Evolutionary conservation across 1,140 invertebrate species (phyloP).

Genomic region (Chelonus insularis): DNA sequence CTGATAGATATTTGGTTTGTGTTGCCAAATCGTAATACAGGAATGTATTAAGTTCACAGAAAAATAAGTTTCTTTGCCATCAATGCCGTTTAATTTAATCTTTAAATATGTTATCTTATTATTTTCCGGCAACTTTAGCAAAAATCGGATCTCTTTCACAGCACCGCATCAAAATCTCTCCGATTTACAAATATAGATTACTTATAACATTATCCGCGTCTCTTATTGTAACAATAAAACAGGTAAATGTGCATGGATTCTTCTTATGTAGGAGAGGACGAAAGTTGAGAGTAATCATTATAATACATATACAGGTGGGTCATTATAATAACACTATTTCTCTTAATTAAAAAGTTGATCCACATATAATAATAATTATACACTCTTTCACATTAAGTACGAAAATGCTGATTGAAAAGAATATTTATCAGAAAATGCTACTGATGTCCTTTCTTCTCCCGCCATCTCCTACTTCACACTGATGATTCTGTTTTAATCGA

Average conservation of each 20-base stretch:
- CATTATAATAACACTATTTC: neutral
- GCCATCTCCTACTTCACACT: constrained; percentile 23
- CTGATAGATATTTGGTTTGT: constrained; percentile 18
- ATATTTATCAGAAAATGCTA: neutral
- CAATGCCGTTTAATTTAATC: constrained; percentile 44
- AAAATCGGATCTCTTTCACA: constrained; percentile 15
- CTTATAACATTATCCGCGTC: constrained; percentile 22
- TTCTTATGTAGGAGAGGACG: constrained; percentile 22
- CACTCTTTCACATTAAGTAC: neutral
- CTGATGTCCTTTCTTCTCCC: neutral
- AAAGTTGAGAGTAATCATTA: neutral
- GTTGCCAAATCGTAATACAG: constrained; percentile 28
- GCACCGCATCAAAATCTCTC: constrained; percentile 22
- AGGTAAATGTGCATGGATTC: constrained; percentile 28
- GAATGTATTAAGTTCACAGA: constrained; percentile 46
- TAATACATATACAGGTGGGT: constrained; percentile 9
- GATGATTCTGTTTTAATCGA: constrained; percentile 41
- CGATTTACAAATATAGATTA: constrained; percentile 31
- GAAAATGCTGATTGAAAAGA: neutral
- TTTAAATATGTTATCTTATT: constrained; percentile 3
- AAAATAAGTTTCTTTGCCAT: constrained; percentile 41
- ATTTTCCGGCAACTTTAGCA: constrained; percentile 10
- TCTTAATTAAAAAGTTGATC: neutral
- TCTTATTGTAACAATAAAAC: constrained; percentile 34
- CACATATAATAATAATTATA: neutral